Evolutionary conservation across 2,888 invertebrate species (phyloP).

Genomic region (Heteromyza rotundicornis): DNA sequence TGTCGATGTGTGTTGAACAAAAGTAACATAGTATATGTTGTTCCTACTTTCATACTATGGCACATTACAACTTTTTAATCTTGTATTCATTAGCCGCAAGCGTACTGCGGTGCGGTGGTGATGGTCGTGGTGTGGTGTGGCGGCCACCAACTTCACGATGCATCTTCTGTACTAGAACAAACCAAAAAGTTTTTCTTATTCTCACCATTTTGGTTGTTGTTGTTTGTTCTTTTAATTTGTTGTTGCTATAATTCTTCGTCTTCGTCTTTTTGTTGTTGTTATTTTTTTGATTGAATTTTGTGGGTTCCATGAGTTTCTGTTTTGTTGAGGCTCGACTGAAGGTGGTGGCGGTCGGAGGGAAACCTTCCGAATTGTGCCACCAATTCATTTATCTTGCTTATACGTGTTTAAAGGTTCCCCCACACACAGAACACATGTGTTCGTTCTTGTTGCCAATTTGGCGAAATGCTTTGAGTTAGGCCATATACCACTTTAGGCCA

Average conservation of each 20-base stretch:
- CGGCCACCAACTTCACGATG: not conserved
- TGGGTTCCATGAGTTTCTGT: not conserved
- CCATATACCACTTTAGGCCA: too few species aligned
- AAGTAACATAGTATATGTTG: too few species aligned
- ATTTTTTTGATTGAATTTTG: not conserved
- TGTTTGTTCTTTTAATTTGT: too few species aligned
- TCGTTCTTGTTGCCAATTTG: too few species aligned
- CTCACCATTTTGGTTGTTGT: not conserved
- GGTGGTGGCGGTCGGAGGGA: not conserved
- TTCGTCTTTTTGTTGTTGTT: not conserved
- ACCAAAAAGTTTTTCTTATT: not conserved
- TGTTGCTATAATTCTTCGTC: too few species aligned
- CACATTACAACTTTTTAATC: slow-evolving; percentile 38
- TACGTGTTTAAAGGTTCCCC: not conserved
- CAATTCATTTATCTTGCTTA: slow-evolving; percentile 48
- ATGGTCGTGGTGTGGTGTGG: too few species aligned
- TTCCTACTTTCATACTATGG: not conserved
- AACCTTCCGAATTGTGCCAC: slow-evolving; percentile 30
- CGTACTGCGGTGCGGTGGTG: too few species aligned
- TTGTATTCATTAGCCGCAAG: slow-evolving; percentile 40
- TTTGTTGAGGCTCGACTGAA: not conserved
- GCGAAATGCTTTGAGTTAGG: too few species aligned
- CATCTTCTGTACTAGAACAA: not conserved
- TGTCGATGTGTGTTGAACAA: too few species aligned
- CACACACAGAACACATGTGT: too few species aligned